Evolutionary conservation across 2,888 invertebrate genomes (phyloP), one percentile per base, ranked within the genome.

Genomic region (Luperina testacea): DNA sequence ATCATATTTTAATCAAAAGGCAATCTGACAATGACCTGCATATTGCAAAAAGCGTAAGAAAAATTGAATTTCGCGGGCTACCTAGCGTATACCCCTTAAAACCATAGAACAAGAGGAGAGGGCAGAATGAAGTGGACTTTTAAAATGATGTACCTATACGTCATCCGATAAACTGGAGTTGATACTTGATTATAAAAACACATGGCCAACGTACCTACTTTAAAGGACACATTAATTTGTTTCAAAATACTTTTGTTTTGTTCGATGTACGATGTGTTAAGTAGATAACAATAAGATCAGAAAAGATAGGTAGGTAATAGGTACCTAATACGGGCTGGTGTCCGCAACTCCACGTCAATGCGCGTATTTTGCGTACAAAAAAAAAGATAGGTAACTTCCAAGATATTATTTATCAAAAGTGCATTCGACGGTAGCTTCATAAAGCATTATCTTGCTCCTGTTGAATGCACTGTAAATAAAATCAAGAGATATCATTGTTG

Each of bases 391-490:
- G 17, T 53, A 70, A 8, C 5, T 51, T 17, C 5, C 7, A 38
- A 24, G 65, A 38, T 38, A 73, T 13, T 65, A 51, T 69, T 78
- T 32, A 63, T 45, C 42, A 38, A 70, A 65, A 78, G 32, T 83
- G 32, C 79, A 63, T 45, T 63, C 32, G 53, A 72, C 63, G 17
- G 67, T 11, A 72, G 63, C 32, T 64, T 38, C n/a, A 51, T 48
- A n/a, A 8, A 57, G 6, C 17, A 32, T 70, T 81, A 61, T 83
- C 77, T 45, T n/a, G n/a, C 24, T 65, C 24, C 38, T 13, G 7
- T 64, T 77, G n/a, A 80, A 70, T 59, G 64, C 83, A 65, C 24
- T 65, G 69, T 59, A 81, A 81, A 83, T 70, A 83, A 80, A 83
- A 80, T 77, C 64, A 65, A 70, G 9, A 75, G 42, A 83, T 65